Conservation (phyloP, 2,797 vertebrate genomes). For the Dipus sagitta region DNA sequence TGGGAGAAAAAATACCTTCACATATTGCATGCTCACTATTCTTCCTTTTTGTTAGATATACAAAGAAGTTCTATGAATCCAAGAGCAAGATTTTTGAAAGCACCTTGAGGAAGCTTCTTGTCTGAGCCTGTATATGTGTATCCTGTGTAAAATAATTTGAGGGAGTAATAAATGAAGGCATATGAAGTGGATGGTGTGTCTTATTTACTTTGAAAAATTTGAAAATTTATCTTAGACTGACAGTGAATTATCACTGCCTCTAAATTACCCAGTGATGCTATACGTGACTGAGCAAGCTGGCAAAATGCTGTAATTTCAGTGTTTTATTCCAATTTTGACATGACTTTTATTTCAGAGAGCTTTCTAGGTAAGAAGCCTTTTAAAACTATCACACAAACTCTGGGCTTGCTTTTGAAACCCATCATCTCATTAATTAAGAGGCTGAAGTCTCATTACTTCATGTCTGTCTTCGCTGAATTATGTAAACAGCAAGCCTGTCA, state of each 20-base stretch:
- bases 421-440: conserved; percentile 73
- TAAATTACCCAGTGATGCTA: conserved; percentile 42
- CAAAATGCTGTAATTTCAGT: conserved; percentile 59
- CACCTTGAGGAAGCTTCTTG: background rate
- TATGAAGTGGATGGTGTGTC: background rate
- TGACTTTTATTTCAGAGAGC: conserved; percentile 46
- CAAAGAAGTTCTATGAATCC: background rate
- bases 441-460: conserved; percentile 49
- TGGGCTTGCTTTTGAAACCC: conserved; percentile 65
- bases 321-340: conserved; percentile 62
- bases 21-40: background rate
- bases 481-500: conserved; percentile 55
- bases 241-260: background rate
- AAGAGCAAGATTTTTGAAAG: background rate
- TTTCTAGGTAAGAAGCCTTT: conserved; percentile 57
- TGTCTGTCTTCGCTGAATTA: conserved; percentile 63
- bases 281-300: background rate
- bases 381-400: conserved; percentile 59
- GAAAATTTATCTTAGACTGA: conserved; percentile 8
- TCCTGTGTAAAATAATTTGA: background rate
- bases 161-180: background rate
- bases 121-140: background rate
- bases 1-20: background rate
- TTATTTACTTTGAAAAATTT: conserved; percentile 14
- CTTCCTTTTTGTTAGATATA: background rate